phyloP scores from a whole-genome alignment of 2,113 vertebrate genomes.

The Himantopus leucocephalus region DNA sequence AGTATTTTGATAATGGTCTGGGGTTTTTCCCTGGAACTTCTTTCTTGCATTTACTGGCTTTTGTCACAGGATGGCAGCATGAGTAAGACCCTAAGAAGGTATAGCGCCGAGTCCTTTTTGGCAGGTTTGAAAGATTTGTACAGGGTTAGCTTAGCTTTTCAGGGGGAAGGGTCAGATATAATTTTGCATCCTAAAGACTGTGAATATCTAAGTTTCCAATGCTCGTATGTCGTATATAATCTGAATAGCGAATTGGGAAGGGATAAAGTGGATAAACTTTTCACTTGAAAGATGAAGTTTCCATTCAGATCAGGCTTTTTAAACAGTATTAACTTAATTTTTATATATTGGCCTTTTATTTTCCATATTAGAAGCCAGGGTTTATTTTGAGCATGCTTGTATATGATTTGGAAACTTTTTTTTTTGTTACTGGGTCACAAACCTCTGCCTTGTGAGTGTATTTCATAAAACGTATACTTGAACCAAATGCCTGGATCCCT shows the following conservation, averaged over 20 bases:
- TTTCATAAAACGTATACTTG: background rate
- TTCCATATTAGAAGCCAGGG: background rate
- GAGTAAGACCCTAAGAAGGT: conserved; percentile 68
- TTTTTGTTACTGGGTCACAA: background rate
- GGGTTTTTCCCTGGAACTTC: background rate
- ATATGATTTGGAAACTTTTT: background rate
- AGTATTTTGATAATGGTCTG: background rate
- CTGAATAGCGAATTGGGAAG: background rate
- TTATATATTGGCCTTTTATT: background rate
- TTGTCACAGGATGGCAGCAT: conserved; percentile 83
- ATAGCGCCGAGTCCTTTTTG: background rate
- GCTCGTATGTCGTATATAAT: background rate
- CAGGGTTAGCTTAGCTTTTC: background rate
- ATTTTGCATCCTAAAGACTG: background rate
- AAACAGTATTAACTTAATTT: background rate
- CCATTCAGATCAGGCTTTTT: background rate
- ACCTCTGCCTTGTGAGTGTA: background rate
- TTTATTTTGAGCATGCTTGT: background rate
- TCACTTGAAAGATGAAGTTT: background rate
- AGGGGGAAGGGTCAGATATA: background rate
- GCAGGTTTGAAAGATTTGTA: background rate
- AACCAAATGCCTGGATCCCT: background rate
- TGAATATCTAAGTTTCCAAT: background rate
- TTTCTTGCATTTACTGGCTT: conserved; percentile 66
- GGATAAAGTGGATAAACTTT: background rate